Evolutionary conservation across 2,797 vertebrate species (phyloP), one percentile per base, ranked within the genome.

Genomic region (Dendrocincla tyrannina): DNA sequence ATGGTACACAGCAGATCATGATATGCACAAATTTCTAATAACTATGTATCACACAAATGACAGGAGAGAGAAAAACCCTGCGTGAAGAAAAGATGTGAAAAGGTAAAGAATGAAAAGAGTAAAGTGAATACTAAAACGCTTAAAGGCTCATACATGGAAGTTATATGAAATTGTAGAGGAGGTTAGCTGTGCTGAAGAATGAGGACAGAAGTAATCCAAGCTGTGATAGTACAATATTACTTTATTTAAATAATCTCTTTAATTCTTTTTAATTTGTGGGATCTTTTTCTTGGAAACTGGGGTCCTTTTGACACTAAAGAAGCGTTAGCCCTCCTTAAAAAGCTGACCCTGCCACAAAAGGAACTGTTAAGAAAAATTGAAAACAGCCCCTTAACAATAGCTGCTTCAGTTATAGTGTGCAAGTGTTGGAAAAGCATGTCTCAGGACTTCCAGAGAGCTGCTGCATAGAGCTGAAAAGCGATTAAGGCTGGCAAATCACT

Each of bases 401-500:
- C 75, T 82, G 50, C 93, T 96, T 95, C 95, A 97, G 94, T 96
- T 95, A 93, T 84, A 93, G 72, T 82, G 96, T 74, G 59, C 92
- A 96, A 97, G 75, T 93, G 94, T 81, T 96, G 88, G 92, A 96
- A 96, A 97, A 97, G 91, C 94, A 83, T 96, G 80, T 95, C 96
- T 96, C 94, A 73, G 76, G 89, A 63, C 92, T 96, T 96, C 95
- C 91, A 93, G 87, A 83, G 94, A 77, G 83, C 92, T 96, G 92
- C 91, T 93, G 95, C 89, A 96, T 94, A 97, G 89, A 95, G 96
- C 95, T 93, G 88, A 96, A 95, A 92, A 97, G 96, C 86, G 81
- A 98, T 97, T 97, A 97, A 97, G 70, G 78, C 93, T 97, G 93
- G 91, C 58, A 88, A 90, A 97, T 96, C 96, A 96, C 94, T 96